Evolutionary conservation across 2,888 invertebrate genomes (phyloP).

Genomic region (Philereme transversata): DNA sequence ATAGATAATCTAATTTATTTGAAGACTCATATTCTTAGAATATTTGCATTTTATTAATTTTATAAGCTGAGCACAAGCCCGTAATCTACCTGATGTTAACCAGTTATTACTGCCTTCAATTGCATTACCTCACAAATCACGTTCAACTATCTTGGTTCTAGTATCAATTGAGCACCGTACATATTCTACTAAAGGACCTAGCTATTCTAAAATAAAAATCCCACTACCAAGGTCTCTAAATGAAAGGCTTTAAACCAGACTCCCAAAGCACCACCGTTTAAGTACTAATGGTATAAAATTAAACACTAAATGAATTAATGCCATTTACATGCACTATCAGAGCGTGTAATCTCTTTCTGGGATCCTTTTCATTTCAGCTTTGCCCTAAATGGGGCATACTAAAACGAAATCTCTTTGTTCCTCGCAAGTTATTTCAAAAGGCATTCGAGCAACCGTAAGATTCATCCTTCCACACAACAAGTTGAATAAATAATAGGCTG

Average conservation of each 20-base stretch:
- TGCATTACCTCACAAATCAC: too few species aligned
- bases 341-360: conserved; percentile 30
- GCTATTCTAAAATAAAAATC: background rate
- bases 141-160: too few species aligned
- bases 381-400: conserved; percentile 26
- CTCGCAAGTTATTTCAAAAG: conserved; percentile 28
- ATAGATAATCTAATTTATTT: too few species aligned
- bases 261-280: conserved; percentile 26
- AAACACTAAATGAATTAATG: conserved; percentile 32
- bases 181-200: background rate
- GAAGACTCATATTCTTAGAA: too few species aligned
- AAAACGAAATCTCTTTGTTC: conserved; percentile 32
- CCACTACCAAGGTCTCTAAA: conserved; percentile 7
- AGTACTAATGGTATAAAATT: conserved; percentile 30
- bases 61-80: too few species aligned
- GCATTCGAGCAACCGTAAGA: conserved; percentile 38
- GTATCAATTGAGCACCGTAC: too few species aligned
- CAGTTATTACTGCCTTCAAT: too few species aligned
- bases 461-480: conserved; percentile 43
- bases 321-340: conserved; percentile 32
- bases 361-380: conserved; percentile 28
- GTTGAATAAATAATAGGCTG: conserved; percentile 47
- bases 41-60: too few species aligned
- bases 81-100: too few species aligned
- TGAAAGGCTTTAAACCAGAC: conserved; percentile 20